These are phyloP conservation scores for Masnerella sp. DNA, from an alignment of 2,888 invertebrate genomes.

Conservation along the genomic window DNA sequence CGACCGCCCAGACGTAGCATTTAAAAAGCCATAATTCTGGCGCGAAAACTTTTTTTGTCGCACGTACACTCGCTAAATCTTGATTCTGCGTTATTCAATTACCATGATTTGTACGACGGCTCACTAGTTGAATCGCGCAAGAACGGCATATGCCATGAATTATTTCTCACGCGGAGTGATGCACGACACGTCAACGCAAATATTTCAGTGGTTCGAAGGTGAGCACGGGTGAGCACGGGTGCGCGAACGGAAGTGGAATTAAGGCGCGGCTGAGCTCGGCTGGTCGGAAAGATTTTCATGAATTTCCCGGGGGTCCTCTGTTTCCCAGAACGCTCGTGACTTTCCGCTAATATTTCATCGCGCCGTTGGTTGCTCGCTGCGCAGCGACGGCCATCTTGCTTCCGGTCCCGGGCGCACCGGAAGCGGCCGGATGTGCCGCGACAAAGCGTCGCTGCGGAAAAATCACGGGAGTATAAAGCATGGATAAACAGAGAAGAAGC, in stretches of 20 bases:
- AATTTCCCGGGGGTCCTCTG: constrained; percentile 70
- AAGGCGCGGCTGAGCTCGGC: constrained; percentile 56
- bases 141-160: constrained; percentile 52
- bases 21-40: constrained; percentile 22
- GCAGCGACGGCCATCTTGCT: constrained; percentile 73
- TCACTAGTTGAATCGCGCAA: constrained; percentile 49
- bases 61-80: constrained; percentile 42
- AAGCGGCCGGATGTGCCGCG: constrained; percentile 73
- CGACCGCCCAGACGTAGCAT: background rate
- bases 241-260: constrained; percentile 60
- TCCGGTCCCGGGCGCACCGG: constrained; percentile 73
- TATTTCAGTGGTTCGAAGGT: constrained; percentile 59
- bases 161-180: constrained; percentile 57
- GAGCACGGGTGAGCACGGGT: constrained; percentile 53
- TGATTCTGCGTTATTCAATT: constrained; percentile 53
- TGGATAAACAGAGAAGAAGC: constrained; percentile 67
- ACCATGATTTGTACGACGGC: constrained; percentile 52
- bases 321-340: constrained; percentile 62
- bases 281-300: constrained; percentile 66
- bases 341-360: constrained; percentile 76
- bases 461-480: constrained; percentile 74
- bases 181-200: constrained; percentile 60
- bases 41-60: constrained; percentile 1
- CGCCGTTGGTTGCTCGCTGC: constrained; percentile 63
- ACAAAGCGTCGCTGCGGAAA: constrained; percentile 75